Evolutionary conservation across 2,113 vertebrate genomes (phyloP).

Genomic region (Trichomycterus rosablanca): DNA sequence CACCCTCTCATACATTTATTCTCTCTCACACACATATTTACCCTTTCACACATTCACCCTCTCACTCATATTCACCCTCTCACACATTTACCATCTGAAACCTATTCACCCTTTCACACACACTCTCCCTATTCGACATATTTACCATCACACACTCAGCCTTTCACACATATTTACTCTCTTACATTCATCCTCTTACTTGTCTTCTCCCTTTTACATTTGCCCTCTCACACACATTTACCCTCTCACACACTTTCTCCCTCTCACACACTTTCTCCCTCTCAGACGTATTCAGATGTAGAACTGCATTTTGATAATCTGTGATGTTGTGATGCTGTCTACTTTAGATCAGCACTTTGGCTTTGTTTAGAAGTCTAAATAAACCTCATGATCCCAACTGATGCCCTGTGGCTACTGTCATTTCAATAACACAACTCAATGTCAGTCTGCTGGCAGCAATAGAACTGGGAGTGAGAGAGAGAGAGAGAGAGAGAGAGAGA

Average conservation of each 20-base stretch:
- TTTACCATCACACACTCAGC: too few species aligned
- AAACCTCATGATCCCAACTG: slow-evolving; percentile 41
- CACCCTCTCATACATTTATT: too few species aligned
- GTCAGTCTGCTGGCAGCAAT: slow-evolving; percentile 28
- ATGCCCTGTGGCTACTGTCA: slow-evolving; percentile 41
- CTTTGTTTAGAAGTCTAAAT: slow-evolving; percentile 36
- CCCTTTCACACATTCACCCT: too few species aligned
- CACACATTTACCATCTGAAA: slow-evolving; percentile 47
- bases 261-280: neutral
- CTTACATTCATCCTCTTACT: too few species aligned
- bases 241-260: neutral
- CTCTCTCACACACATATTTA: too few species aligned
- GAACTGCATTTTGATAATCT: neutral
- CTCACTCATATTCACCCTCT: neutral
- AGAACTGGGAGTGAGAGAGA: neutral
- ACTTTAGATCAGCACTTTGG: neutral
- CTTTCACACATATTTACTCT: too few species aligned
- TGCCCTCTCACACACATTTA: too few species aligned
- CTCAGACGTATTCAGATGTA: neutral
- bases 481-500: neutral
- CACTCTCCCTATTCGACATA: neutral
- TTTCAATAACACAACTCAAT: slow-evolving; percentile 48
- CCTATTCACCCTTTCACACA: too few species aligned
- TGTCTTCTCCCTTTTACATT: too few species aligned
- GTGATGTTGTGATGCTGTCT: slow-evolving; percentile 6